Evolutionary conservation across 2,888 invertebrate genomes (phyloP).

Genomic region (Trichacis sp.): DNA sequence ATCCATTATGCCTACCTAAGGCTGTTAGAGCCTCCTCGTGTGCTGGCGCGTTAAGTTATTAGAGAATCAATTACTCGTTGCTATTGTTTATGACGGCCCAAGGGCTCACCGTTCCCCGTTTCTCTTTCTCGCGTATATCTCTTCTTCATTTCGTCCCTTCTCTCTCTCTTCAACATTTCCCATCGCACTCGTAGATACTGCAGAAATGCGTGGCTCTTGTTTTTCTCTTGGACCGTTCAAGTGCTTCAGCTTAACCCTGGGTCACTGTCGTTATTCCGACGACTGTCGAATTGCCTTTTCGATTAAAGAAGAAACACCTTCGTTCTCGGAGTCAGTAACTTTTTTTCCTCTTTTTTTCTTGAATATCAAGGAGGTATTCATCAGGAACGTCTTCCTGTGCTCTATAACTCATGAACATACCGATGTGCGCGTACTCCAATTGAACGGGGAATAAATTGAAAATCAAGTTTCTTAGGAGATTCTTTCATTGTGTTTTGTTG

Average conservation of each 20-base stretch:
- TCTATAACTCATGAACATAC: no score
- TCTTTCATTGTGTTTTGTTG: no score
- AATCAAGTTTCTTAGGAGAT: neutral
- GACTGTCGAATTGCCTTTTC: constrained; percentile 43
- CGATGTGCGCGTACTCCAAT: no score
- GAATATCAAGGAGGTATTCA: constrained; percentile 1
- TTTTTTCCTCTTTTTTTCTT: constrained; percentile 19
- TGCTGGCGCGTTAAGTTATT: constrained; percentile 68
- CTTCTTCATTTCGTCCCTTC: constrained; percentile 24
- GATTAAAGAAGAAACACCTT: constrained; percentile 33
- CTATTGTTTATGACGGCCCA: constrained; percentile 68
- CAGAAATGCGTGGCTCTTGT: constrained; percentile 11
- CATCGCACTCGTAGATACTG: constrained; percentile 14
- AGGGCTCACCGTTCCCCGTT: constrained; percentile 53
- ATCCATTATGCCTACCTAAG: constrained; percentile 63
- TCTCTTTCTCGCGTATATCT: constrained; percentile 17
- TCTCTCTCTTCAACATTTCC: constrained; percentile 16
- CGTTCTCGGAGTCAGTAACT: constrained; percentile 27
- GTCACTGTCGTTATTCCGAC: constrained; percentile 39
- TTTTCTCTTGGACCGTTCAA: constrained; percentile 22
- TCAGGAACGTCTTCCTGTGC: constrained; percentile 18
- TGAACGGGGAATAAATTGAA: no score
- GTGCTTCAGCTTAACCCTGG: constrained; percentile 31
- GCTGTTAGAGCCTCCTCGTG: constrained; percentile 57
- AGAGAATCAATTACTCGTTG: constrained; percentile 69